Conservation (phyloP, 2,888 invertebrate genomes). For the Sipha maydis region DNA sequence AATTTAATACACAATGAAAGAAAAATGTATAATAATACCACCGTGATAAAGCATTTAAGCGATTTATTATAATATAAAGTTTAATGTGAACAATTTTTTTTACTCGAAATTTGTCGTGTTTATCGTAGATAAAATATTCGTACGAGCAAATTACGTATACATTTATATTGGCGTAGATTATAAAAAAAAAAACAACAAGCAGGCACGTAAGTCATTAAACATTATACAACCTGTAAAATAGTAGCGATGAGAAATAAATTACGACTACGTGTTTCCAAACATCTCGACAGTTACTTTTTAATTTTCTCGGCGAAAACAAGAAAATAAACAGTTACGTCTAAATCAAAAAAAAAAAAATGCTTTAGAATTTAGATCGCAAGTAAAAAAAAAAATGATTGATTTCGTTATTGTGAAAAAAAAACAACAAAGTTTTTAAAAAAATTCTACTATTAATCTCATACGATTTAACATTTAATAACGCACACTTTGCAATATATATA, state of each 20-base stretch:
- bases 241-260: constrained; percentile 26
- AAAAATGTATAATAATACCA: constrained; percentile 11
- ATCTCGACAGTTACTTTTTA: constrained; percentile 22
- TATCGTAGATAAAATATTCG: not conserved
- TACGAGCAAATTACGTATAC: not conserved
- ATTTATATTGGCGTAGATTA: not conserved
- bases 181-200: not conserved
- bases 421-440: too few relatives aligned
- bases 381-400: too few relatives aligned
- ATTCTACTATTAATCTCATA: too few relatives aligned
- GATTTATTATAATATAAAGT: not conserved
- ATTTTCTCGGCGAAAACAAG: not conserved
- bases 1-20: not conserved
- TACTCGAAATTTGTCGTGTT: not conserved
- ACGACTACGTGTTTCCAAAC: constrained; percentile 7
- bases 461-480: too few relatives aligned
- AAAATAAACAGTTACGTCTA: not conserved
- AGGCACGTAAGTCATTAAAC: constrained; percentile 26
- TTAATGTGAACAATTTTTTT: constrained; percentile 25
- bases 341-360: not conserved
- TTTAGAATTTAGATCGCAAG: not conserved
- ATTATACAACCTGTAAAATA: not conserved
- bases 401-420: too few relatives aligned
- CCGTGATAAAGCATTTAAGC: not conserved
- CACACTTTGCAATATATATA: too few relatives aligned